These are phyloP conservation scores for Sylvilagus floridanus DNA, from an alignment of 2,797 vertebrate genomes.

Conservation along the genomic window DNA sequence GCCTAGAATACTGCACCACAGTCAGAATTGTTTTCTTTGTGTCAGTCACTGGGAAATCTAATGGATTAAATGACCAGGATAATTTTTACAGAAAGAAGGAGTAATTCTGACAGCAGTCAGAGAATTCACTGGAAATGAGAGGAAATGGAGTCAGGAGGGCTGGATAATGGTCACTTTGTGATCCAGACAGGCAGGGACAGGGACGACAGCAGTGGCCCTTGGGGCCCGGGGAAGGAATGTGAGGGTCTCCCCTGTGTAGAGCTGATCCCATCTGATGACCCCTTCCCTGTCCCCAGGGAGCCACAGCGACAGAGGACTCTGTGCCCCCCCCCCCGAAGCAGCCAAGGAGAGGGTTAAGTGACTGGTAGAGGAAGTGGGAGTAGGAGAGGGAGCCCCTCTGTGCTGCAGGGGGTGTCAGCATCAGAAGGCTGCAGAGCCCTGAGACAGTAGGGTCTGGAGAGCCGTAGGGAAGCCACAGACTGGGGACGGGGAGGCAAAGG, in stretches of 20 bases:
- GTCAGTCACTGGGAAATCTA: not conserved
- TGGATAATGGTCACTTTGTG: rapidly evolving
- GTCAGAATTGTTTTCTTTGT: not conserved
- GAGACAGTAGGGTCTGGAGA: rapidly evolving
- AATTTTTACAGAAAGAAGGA: not conserved
- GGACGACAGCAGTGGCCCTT: not conserved
- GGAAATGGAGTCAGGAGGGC: not conserved
- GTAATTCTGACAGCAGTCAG: not conserved
- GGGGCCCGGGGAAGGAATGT: rapidly evolving
- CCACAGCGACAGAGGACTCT: not conserved
- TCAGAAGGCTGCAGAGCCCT: rapidly evolving
- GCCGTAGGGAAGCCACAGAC: rapidly evolving
- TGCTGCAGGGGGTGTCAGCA: not conserved
- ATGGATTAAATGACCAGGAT: not conserved
- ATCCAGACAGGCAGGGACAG: not conserved
- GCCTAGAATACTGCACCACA: rapidly evolving
- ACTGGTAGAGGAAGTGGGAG: not conserved
- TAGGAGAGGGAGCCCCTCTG: rapidly evolving
- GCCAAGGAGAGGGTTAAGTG: too few species aligned
- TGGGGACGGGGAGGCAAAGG: not conserved
- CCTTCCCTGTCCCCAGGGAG: rapidly evolving
- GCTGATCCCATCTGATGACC: too few species aligned
- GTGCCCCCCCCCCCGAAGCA: not conserved
- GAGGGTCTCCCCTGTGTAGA: not conserved
- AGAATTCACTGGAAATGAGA: rapidly evolving